These are phyloP conservation scores for Porphyrio hochstetteri DNA, from an alignment of 2,113 vertebrate species.

Conservation along the genomic window DNA sequence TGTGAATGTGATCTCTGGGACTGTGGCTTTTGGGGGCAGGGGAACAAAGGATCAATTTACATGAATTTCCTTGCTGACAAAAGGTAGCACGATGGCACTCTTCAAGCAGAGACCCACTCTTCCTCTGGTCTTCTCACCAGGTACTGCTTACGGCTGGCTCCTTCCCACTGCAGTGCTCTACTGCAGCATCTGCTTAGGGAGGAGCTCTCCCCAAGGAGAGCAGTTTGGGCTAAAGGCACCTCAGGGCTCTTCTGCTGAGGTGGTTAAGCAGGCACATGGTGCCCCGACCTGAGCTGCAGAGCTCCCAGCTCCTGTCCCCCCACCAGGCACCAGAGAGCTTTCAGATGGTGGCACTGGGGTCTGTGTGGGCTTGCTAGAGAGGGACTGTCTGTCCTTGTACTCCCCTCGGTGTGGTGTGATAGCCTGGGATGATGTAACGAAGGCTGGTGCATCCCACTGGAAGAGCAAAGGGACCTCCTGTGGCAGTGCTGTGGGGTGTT, in stretches of 20 bases:
- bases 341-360: rapidly evolving
- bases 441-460: rapidly evolving
- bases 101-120: neutral
- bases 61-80: neutral
- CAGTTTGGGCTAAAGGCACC: neutral
- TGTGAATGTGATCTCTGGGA: neutral
- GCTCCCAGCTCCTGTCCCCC: neutral
- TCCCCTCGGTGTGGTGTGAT: rapidly evolving
- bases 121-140: rapidly evolving
- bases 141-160: neutral
- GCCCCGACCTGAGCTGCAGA: rapidly evolving
- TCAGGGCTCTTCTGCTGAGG: neutral
- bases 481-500: neutral
- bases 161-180: rapidly evolving
- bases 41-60: neutral
- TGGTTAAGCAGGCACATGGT: rapidly evolving
- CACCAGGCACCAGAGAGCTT: rapidly evolving
- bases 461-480: neutral
- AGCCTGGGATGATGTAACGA: rapidly evolving
- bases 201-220: neutral
- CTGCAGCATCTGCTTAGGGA: neutral
- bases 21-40: neutral
- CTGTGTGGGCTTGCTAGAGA: neutral
- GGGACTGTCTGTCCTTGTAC: rapidly evolving
- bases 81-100: neutral